These are phyloP conservation scores for Calameuta pallipes DNA, from an alignment of 2,888 invertebrate species.

Conservation along the genomic window DNA sequence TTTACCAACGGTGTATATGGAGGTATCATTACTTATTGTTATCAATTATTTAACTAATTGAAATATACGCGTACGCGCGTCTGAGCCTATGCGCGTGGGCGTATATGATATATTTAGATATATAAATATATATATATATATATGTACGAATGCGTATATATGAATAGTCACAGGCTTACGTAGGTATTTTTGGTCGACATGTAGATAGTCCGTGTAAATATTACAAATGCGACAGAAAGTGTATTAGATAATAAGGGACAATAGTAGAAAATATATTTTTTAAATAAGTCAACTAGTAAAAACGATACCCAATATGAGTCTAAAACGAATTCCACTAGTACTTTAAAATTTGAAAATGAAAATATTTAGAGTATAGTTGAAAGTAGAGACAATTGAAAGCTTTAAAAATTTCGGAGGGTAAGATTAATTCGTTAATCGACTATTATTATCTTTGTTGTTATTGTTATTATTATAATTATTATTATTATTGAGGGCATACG, in stretches of 20 bases:
- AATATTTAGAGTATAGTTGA: neutral
- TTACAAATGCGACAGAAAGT: neutral
- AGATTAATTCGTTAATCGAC: neutral
- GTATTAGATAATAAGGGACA: neutral
- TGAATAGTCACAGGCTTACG: slow-evolving; percentile 24
- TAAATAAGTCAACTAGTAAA: neutral
- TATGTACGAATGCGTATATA: slow-evolving; percentile 12
- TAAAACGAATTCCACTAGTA: neutral
- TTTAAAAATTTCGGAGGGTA: slow-evolving; percentile 8
- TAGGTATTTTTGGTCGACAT: slow-evolving; percentile 13
- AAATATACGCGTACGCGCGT: slow-evolving; percentile 4
- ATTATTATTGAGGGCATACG: neutral
- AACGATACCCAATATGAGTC: neutral
- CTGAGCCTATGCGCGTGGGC: neutral
- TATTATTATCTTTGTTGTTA: too few relatives aligned
- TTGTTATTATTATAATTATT: neutral
- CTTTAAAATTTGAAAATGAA: neutral
- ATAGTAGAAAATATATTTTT: neutral
- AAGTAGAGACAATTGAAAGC: neutral
- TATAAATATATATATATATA: slow-evolving; percentile 18
- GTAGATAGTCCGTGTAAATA: neutral
- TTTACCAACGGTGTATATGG: neutral
- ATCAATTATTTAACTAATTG: slow-evolving; percentile 14
- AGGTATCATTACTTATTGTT: slow-evolving; percentile 4
- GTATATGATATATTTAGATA: slow-evolving; percentile 10